A percentile compares a stretch with the other conserved stretches of the same genome.
phyloP scores from a whole-genome alignment of 2,888 invertebrate genomes.

The Timema podura region DNA sequence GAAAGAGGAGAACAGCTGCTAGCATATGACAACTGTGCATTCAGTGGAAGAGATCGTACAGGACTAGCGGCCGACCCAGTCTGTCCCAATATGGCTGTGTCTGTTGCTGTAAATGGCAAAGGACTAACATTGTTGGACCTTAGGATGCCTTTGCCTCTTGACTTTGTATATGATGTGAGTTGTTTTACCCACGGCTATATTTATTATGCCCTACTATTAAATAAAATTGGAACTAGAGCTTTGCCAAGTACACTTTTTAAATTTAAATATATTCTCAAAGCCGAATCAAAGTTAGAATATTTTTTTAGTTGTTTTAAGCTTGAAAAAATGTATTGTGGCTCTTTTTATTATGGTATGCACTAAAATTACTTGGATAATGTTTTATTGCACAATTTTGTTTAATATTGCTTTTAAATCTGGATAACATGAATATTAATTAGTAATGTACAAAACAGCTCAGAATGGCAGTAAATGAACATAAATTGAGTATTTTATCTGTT shows the following conservation, averaged over 20 bases:
- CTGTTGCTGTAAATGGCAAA: conserved; percentile 48
- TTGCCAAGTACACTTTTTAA: neutral
- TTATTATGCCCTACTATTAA: neutral
- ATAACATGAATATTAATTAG: too few species aligned
- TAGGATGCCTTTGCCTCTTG: conserved; percentile 48
- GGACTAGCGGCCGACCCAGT: conserved; percentile 47
- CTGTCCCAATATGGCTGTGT: conserved; percentile 47
- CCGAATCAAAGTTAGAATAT: too few species aligned
- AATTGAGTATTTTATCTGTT: too few species aligned
- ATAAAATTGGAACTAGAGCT: neutral
- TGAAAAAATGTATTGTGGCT: too few species aligned
- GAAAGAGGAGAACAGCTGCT: conserved; percentile 47
- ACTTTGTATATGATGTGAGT: conserved; percentile 49
- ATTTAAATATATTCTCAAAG: too few species aligned
- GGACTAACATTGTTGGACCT: conserved; percentile 49
- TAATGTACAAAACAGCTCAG: too few species aligned
- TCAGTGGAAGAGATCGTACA: conserved; percentile 46
- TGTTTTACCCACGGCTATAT: neutral
- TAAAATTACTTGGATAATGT: too few species aligned
- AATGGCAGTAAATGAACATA: too few species aligned
- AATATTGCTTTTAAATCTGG: too few species aligned
- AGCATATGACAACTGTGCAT: conserved; percentile 49
- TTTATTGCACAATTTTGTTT: too few species aligned
- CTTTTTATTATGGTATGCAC: too few species aligned
- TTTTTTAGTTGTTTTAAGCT: too few species aligned